Conservation (phyloP, 2,888 invertebrate species). For the Cryptophagus acutangulus region DNA sequence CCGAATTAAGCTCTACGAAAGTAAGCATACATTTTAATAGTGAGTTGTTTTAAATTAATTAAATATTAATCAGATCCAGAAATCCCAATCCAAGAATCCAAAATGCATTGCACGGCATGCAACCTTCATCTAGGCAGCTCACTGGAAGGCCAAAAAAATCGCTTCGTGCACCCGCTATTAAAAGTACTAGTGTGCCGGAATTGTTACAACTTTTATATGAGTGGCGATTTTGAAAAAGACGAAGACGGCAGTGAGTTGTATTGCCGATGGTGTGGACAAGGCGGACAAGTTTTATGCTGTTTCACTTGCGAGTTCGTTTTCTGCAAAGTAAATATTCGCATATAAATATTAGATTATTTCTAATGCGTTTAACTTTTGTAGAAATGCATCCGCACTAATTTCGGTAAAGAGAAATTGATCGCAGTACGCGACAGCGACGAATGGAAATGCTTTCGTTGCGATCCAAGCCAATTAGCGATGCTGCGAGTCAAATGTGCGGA, state of each 20-base stretch:
- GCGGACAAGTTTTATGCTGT: slow-evolving; percentile 66
- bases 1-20: no score
- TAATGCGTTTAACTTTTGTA: slow-evolving; percentile 46
- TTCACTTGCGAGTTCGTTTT: slow-evolving; percentile 70
- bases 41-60: slow-evolving; percentile 21
- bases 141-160: slow-evolving; percentile 56
- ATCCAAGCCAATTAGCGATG: slow-evolving; percentile 60
- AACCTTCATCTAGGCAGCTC: slow-evolving; percentile 71
- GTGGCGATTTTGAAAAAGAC: slow-evolving; percentile 76
- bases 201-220: slow-evolving; percentile 73
- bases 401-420: slow-evolving; percentile 60
- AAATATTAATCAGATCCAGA: slow-evolving; percentile 20
- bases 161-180: slow-evolving; percentile 69
- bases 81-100: slow-evolving; percentile 52
- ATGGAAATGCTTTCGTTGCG: slow-evolving; percentile 76
- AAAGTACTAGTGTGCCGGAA: slow-evolving; percentile 66
- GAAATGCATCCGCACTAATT: slow-evolving; percentile 71
- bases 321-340: slow-evolving; percentile 54
- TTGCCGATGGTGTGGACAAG: slow-evolving; percentile 81
- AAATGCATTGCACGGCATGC: slow-evolving; percentile 71
- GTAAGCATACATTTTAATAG: slow-evolving; percentile 31
- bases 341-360: slow-evolving; percentile 4
- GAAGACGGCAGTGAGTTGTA: slow-evolving; percentile 79
- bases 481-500: slow-evolving; percentile 68
- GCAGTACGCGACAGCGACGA: slow-evolving; percentile 72